A percentile compares a stretch with the other conserved stretches of the same genome.
These are phyloP conservation scores for Chloroceryle inda DNA, from an alignment of 2,797 vertebrate genomes.

Conservation along the genomic window DNA sequence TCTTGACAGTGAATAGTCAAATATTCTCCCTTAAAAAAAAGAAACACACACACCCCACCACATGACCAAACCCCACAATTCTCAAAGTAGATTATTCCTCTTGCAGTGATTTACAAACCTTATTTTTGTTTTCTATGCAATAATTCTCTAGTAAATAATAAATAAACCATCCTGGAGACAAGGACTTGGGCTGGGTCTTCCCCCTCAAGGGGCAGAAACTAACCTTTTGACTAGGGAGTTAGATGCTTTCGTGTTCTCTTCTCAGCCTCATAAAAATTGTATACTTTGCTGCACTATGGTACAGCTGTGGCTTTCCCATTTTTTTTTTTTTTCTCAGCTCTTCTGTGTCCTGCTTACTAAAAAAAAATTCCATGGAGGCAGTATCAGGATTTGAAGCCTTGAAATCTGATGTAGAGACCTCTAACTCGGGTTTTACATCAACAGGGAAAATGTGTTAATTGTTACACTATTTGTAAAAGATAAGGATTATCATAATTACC, in stretches of 20 bases:
- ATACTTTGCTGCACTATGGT: background rate
- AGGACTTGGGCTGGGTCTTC: background rate
- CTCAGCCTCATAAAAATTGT: background rate
- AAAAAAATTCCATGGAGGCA: background rate
- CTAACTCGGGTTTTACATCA: background rate
- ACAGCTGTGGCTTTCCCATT: background rate
- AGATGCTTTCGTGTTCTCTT: background rate
- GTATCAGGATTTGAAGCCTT: background rate
- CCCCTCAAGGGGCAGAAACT: background rate
- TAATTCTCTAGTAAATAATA: background rate
- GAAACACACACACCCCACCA: no score
- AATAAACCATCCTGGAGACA: background rate
- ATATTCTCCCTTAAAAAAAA: background rate
- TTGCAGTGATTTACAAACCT: background rate
- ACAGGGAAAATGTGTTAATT: background rate
- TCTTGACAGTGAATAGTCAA: background rate
- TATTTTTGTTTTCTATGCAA: background rate
- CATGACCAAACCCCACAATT: background rate
- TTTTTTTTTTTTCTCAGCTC: background rate
- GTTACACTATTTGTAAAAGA: background rate
- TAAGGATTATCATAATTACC: background rate
- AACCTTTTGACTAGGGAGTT: background rate
- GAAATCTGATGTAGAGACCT: background rate
- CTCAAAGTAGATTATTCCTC: background rate
- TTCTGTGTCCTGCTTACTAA: background rate